Evolutionary conservation across 2,113 vertebrate species (phyloP).

Genomic region (Enhydra lutris): DNA sequence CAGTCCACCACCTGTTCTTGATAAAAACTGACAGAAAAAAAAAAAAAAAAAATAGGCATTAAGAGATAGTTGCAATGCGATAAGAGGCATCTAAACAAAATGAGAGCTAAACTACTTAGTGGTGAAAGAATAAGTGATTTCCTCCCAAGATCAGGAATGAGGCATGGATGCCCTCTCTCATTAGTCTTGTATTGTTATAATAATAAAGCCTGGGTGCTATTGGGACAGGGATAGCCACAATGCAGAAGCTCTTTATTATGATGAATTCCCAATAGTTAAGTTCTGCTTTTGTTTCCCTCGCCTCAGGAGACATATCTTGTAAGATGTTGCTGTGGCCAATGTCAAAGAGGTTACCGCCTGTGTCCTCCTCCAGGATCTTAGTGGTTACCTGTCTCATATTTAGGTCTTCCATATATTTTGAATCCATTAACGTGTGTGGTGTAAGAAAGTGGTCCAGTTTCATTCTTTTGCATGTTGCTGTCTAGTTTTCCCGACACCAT

Average conservation of each 20-base stretch:
- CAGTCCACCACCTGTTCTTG: neutral
- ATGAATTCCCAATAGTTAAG: neutral
- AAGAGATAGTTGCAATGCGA: neutral
- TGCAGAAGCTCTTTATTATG: neutral
- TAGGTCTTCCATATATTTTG: neutral
- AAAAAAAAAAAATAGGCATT: neutral
- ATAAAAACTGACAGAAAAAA: neutral
- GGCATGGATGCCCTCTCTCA: neutral
- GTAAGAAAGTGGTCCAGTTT: neutral
- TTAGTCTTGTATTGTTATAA: neutral
- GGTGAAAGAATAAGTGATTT: neutral
- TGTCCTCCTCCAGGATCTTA: neutral
- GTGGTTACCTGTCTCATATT: neutral
- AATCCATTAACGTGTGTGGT: neutral
- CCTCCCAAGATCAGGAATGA: neutral
- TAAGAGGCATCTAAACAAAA: neutral
- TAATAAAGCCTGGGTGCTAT: neutral
- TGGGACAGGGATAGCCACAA: neutral
- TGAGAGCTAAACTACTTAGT: neutral
- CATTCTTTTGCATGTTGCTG: neutral
- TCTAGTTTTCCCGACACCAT: neutral
- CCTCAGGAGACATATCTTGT: neutral
- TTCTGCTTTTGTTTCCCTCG: neutral
- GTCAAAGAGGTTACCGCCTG: neutral
- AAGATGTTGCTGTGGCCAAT: neutral